A percentile compares a stretch with the other conserved stretches of the same genome.
phyloP scores from a whole-genome alignment of 2,113 vertebrate species.

The Proterorhinus semilunaris region DNA sequence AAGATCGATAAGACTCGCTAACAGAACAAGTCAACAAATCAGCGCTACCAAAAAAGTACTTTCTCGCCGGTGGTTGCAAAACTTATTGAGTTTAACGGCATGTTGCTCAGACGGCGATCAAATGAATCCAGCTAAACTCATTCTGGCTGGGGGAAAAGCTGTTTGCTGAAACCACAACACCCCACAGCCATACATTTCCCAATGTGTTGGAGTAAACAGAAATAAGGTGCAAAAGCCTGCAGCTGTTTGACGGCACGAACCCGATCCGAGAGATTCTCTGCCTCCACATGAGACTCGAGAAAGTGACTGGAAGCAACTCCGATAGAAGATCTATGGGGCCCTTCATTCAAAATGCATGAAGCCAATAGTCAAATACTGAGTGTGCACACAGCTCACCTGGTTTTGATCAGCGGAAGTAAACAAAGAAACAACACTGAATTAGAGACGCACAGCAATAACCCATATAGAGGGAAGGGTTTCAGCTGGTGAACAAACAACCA shows the following conservation, averaged over 20 bases:
- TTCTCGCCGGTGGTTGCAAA: neutral
- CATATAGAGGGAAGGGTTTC: neutral
- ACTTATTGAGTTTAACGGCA: neutral
- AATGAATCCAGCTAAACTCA: conserved; percentile 14
- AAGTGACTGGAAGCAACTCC: neutral
- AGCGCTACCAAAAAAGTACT: neutral
- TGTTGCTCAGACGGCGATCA: neutral
- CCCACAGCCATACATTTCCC: conserved; percentile 29
- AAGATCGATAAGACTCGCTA: neutral
- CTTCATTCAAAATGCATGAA: conserved; percentile 53
- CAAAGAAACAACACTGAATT: neutral
- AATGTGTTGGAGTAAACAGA: conserved; percentile 48
- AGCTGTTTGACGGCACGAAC: conserved; percentile 43
- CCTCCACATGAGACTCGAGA: conserved; percentile 10
- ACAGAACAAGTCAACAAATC: neutral
- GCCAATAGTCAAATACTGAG: conserved; percentile 15
- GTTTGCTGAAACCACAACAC: conserved; percentile 42
- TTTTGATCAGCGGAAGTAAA: conserved; percentile 2
- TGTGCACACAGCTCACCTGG: conserved; percentile 16
- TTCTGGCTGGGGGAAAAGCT: conserved; percentile 19
- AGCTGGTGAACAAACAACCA: neutral
- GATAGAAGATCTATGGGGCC: conserved; percentile 6
- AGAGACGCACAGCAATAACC: neutral
- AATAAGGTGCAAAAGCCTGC: conserved; percentile 28
- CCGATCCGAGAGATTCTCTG: conserved; percentile 17